Percentiles rank a stretch among this genome's conserved stretches.
These are phyloP conservation scores for Actias luna DNA, from an alignment of 2,888 invertebrate genomes.

Conservation along the genomic window DNA sequence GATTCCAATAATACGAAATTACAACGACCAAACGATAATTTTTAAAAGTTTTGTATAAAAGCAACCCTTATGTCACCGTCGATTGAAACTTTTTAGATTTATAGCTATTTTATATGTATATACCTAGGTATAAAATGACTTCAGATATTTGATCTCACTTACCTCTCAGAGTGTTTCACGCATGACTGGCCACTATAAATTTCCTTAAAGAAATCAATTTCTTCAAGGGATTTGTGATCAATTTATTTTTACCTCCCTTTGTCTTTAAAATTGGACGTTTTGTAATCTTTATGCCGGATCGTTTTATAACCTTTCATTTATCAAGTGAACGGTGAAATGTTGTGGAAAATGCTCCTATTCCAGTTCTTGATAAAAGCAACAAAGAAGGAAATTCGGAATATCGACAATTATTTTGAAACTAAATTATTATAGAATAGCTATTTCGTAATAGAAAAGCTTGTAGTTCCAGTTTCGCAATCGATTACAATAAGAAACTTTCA, in stretches of 20 bases:
- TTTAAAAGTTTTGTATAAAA: too few species aligned
- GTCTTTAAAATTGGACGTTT: background rate
- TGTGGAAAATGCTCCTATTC: background rate
- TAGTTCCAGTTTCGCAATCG: background rate
- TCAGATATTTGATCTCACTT: conserved; percentile 15
- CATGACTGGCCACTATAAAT: conserved; percentile 25
- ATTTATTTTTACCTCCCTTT: conserved; percentile 21
- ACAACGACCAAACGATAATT: too few species aligned
- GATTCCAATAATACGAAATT: too few species aligned
- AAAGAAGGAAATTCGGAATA: background rate
- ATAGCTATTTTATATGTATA: background rate
- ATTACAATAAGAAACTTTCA: background rate
- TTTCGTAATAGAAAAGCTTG: background rate
- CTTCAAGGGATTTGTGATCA: conserved; percentile 25
- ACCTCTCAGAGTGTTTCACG: conserved; percentile 21
- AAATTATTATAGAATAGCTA: background rate
- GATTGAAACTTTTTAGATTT: background rate
- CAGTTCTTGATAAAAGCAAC: background rate
- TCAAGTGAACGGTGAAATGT: background rate
- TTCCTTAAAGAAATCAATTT: conserved; percentile 27
- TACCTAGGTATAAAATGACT: background rate
- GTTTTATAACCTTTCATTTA: background rate
- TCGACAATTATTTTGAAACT: background rate
- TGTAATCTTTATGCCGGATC: background rate
- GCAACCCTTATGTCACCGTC: background rate